Percentiles rank a stretch among this genome's conserved stretches.
These are phyloP conservation scores for Oncopeltus fasciatus DNA, from an alignment of 1,140 invertebrate species.

Conservation along the genomic window DNA sequence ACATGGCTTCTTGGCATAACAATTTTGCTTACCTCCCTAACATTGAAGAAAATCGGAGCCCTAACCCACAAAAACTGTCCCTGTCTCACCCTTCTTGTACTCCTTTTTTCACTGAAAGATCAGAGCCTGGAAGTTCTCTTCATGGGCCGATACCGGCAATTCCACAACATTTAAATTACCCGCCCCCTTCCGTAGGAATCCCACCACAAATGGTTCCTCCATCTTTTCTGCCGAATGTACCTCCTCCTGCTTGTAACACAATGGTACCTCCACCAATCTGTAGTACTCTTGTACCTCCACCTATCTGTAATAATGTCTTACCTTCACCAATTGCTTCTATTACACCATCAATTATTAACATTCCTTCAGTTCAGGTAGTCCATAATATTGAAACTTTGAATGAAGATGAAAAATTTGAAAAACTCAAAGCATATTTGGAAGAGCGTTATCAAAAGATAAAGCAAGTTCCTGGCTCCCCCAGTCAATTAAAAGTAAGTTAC, in stretches of 20 bases:
- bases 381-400: no score
- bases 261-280: neutral
- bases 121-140: no score
- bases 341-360: neutral
- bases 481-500: no score
- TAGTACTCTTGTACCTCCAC: neutral
- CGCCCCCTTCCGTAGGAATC: neutral
- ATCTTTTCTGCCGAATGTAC: neutral
- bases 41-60: no score
- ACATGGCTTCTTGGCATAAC: neutral
- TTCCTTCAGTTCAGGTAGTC: neutral
- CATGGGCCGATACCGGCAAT: neutral
- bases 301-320: neutral
- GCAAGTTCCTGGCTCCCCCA: no score
- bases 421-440: neutral
- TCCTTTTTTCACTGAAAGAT: no score
- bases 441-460: neutral
- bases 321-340: slow-evolving; percentile 6
- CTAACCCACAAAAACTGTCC: neutral
- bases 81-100: no score
- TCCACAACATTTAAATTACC: neutral
- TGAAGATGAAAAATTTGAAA: neutral
- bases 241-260: neutral
- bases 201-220: neutral
- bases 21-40: neutral